phyloP scores from a whole-genome alignment of 2,113 vertebrate species.

The Varanus komodoensis region DNA sequence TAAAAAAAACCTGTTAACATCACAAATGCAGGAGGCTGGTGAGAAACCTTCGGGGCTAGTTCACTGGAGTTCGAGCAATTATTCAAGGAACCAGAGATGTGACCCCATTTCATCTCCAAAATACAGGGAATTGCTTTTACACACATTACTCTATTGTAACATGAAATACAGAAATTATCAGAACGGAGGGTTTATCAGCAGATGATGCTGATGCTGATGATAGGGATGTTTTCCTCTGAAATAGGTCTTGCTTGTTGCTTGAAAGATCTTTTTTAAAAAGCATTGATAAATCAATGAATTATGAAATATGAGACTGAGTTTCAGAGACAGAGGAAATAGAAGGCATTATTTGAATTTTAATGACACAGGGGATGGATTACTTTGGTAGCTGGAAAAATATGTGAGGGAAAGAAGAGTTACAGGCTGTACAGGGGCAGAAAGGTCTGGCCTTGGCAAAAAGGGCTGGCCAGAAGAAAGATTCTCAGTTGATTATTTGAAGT shows the following conservation, averaged over 20 bases:
- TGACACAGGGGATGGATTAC: neutral
- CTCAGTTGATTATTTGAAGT: neutral
- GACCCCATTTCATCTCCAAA: constrained; percentile 35
- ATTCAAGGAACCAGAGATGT: constrained; percentile 29
- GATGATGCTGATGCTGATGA: no score
- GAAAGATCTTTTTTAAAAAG: neutral
- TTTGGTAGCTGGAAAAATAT: neutral
- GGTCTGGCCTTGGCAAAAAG: neutral
- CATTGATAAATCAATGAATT: neutral
- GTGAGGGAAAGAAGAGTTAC: neutral
- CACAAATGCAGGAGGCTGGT: neutral
- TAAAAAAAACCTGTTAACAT: constrained; percentile 19
- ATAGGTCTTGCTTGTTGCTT: neutral
- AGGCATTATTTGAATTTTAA: neutral
- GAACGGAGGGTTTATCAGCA: neutral
- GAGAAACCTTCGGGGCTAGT: constrained; percentile 18
- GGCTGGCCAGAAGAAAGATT: neutral
- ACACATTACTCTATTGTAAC: constrained; percentile 10
- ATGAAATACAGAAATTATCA: constrained; percentile 6
- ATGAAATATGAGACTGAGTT: neutral
- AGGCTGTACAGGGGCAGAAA: neutral
- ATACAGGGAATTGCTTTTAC: constrained; percentile 26
- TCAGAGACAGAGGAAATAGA: neutral
- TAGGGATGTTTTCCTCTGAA: neutral
- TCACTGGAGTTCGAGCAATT: neutral